Base-by-base conservation (phyloP, 1,140 invertebrate genomes). In the Rhyzopertha dominica region DNA sequence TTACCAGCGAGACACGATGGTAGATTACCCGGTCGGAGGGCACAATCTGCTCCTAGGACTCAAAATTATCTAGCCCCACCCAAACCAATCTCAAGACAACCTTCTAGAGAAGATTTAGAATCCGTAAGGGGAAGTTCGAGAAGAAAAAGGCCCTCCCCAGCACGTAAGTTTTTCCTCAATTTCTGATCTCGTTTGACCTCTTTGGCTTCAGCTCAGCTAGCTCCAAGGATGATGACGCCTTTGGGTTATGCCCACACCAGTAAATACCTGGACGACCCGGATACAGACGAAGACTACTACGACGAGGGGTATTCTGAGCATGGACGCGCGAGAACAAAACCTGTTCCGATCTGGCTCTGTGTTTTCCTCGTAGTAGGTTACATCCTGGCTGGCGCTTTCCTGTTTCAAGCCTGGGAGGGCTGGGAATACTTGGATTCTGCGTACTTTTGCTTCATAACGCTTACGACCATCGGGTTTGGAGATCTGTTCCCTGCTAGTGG, bases 371-470 rank as follows among this genome's bases (percentile, higher is more conserved):
- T 95, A 3, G 78, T 92, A 9, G 84, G 85, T 24, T 94, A 94
- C 63, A 93, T 94, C 51, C 75, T 92, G 29, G 86, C 83, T 0
- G 90, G 91, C 2, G 90, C 88, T 1, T 87, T 81, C 43, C 76
- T 94, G 0, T 95, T 96, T 68, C 79, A 78, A 31, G 73, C 77
- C 37, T 85, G 90, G 90, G 92, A 96, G 69, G 73, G 80, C 24
- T 96, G 93, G 93, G 75, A 75, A 0, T 90, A 89, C 57, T 73
- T 95, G 38, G 90, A 96, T 62, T 87, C 90, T 0, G 89, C 90
- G 1, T 96, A 96, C 66, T 96, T 95, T 68, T 95, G 91, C 67
- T 96, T 96, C 68, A 93, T 96, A 45, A 96, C 92, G 0, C 73
- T 96, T 24, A 94, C 92, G 0, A 96, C 92, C 0, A 95, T 95